Conservation (phyloP, 2,888 invertebrate genomes). For the Gryllus longicercus region DNA sequence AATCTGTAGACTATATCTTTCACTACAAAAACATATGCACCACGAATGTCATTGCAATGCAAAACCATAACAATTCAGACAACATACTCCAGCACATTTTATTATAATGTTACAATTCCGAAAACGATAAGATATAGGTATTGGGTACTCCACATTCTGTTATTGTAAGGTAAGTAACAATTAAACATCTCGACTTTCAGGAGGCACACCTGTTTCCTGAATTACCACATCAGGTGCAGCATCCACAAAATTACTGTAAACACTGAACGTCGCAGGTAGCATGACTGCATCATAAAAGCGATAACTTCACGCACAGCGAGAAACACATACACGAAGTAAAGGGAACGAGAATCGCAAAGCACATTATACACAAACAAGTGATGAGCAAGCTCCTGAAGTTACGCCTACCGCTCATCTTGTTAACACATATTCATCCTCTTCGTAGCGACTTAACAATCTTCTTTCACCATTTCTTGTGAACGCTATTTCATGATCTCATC, state of each 20-base stretch:
- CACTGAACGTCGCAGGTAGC: not conserved
- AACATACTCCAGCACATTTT: not conserved
- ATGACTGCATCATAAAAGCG: not conserved
- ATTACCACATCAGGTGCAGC: not conserved
- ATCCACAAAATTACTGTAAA: not conserved
- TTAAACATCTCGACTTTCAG: not conserved
- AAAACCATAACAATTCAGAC: not conserved
- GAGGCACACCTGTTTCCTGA: conserved; percentile 6
- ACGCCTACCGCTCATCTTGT: conserved; percentile 28
- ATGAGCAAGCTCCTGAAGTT: conserved; percentile 23
- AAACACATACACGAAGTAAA: too few relatives aligned
- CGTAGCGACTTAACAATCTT: not conserved
- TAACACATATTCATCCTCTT: conserved; percentile 1
- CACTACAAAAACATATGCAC: not conserved
- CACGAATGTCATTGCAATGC: not conserved
- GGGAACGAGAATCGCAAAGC: not conserved
- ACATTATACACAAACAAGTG: conserved; percentile 8
- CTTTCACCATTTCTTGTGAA: not conserved
- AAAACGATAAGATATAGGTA: too few relatives aligned
- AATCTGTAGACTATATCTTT: not conserved
- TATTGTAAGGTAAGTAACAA: not conserved
- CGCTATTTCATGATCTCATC: conserved; percentile 11
- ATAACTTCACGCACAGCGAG: not conserved
- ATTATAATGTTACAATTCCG: not conserved
- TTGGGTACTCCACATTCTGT: too few relatives aligned